phyloP scores from a whole-genome alignment of 2,113 vertebrate species.

The Arothron firmamentum region DNA sequence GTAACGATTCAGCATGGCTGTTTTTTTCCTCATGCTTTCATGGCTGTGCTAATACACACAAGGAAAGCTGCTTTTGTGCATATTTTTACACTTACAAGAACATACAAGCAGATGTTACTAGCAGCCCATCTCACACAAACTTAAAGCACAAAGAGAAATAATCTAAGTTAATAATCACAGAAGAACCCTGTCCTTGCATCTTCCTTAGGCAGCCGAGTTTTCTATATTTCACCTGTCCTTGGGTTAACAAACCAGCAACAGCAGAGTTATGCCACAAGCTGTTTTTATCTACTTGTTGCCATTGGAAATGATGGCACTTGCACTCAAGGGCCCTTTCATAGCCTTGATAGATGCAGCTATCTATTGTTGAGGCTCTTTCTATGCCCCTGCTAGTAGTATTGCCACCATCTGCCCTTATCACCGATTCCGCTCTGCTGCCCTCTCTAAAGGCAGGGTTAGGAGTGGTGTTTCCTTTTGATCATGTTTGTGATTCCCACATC shows the following conservation, averaged over 20 bases:
- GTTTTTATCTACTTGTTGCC: slow-evolving; percentile 59
- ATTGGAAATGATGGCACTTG: slow-evolving; percentile 56
- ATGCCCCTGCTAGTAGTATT: slow-evolving; percentile 38
- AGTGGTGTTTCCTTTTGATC: slow-evolving; percentile 26
- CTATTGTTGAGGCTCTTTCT: slow-evolving; percentile 51
- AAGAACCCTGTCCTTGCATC: slow-evolving; percentile 7
- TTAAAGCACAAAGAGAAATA: slow-evolving; percentile 4
- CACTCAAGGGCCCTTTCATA: slow-evolving; percentile 52
- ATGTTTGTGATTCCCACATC: slow-evolving; percentile 50
- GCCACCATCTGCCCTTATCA: slow-evolving; percentile 54
- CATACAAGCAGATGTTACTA: background rate
- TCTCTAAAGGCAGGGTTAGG: slow-evolving; percentile 16
- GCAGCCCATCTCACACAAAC: background rate
- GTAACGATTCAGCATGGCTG: background rate
- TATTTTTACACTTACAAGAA: no score
- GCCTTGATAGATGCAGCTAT: slow-evolving; percentile 53
- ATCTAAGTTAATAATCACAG: slow-evolving; percentile 1
- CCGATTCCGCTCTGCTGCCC: slow-evolving; percentile 35
- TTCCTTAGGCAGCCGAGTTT: slow-evolving; percentile 28
- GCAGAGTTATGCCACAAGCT: slow-evolving; percentile 50
- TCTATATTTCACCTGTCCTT: slow-evolving; percentile 46
- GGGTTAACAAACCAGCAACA: slow-evolving; percentile 55
- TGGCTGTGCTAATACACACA: no score
- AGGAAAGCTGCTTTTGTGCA: no score
- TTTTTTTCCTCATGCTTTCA: slow-evolving; percentile 10